A percentile compares a stretch with the other conserved stretches of the same genome.
Conservation (phyloP, 2,888 invertebrate species). For the Conistra vaccinii region DNA sequence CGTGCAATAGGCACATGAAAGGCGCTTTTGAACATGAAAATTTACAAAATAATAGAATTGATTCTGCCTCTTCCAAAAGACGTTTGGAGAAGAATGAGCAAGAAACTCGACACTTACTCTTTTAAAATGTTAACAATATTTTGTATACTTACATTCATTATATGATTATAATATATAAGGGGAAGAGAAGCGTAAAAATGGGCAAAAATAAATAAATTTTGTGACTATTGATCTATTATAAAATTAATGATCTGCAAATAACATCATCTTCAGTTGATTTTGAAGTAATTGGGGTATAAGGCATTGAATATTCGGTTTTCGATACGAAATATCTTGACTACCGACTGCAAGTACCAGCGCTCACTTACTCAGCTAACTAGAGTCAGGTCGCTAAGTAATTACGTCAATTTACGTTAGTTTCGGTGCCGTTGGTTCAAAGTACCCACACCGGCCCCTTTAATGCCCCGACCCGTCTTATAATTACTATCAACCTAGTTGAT, state of each 20-base stretch:
- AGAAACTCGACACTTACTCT: too few species aligned
- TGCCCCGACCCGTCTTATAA: conserved; percentile 32
- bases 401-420: conserved; percentile 51
- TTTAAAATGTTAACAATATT: neutral
- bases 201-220: too few species aligned
- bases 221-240: too few species aligned
- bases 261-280: too few species aligned
- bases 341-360: neutral
- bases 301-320: conserved; percentile 7
- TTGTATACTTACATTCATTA: neutral
- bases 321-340: conserved; percentile 8
- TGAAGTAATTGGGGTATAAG: neutral
- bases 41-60: too few species aligned
- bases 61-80: too few species aligned
- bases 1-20: too few species aligned
- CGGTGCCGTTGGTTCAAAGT: conserved; percentile 36
- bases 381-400: conserved; percentile 57
- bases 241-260: too few species aligned
- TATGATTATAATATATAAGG: too few species aligned
- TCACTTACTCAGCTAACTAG: conserved; percentile 27
- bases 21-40: too few species aligned
- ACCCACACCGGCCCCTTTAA: conserved; percentile 27
- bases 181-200: too few species aligned
- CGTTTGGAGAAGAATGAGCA: too few species aligned
- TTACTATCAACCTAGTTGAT: conserved; percentile 31